Evolutionary conservation across 2,113 vertebrate species (phyloP), one percentile per base, ranked within the genome.

Genomic region (Phrynosoma blainvillii): DNA sequence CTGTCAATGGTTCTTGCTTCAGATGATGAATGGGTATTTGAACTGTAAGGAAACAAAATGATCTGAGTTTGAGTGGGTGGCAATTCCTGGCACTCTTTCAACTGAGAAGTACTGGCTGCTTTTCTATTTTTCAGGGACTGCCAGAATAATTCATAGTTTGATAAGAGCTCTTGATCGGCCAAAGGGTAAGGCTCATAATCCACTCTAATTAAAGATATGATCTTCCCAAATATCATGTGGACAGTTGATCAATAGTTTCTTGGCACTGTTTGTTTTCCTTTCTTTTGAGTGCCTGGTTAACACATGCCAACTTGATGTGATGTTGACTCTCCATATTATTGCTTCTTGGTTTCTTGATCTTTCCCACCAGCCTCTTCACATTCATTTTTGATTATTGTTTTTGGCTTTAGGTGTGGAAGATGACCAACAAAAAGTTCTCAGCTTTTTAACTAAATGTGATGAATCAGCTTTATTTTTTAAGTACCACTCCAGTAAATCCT

Each of bases 281-380:
- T n/a, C 2, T 54, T 5, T 71, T 89, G 14, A 27, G 68, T 68
- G 27, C 5, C 21, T 70, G 90, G 84, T 52, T 78, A 78, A 70
- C 16, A n/a, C n/a, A 0, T 91, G 87, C 93, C 89, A 90, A 90
- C 36, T n/a, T 8, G 40, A 18, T 32, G 90, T 84, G 40, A 86
- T 59, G 66, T 88, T 79, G 78, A 65, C 30, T 92, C 90, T 86
- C 86, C 93, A 88, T 76, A 82, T 92, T 91, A 83, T 88, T 86
- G 90, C 90, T 88, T 92, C 85, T 66, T 88, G 81, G 86, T 77
- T 89, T 90, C 66, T 92, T 94, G 88, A 90, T 93, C 87, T 94
- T 92, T 92, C 89, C 68, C 84, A 91, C 92, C 90, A 52, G 78
- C 84, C 82, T 90, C 89, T 87, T 21, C 91, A 84, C 89, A 82